Evolutionary conservation across 1,140 invertebrate species (phyloP).

Genomic region (Physella acuta): DNA sequence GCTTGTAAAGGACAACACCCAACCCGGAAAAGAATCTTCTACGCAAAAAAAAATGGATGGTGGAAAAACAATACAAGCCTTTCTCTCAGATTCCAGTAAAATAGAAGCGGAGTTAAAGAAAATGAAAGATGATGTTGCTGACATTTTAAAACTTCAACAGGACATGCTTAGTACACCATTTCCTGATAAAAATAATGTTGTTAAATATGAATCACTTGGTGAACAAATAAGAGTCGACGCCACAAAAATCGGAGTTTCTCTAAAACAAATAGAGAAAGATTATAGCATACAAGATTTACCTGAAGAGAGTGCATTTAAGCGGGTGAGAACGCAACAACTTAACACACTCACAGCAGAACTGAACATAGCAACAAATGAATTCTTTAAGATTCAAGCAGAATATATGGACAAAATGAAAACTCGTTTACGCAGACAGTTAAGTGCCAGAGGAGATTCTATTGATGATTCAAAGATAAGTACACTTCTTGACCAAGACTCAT

Average conservation of each 20-base stretch:
- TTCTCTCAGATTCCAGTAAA: conserved; percentile 33
- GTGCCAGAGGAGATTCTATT: conserved; percentile 27
- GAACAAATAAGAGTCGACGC: conserved; percentile 25
- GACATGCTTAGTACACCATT: conserved; percentile 39
- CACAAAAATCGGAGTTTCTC: conserved; percentile 25
- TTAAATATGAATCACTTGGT: conserved; percentile 26
- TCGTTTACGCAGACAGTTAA: conserved; percentile 30
- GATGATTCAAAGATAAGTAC: conserved; percentile 29
- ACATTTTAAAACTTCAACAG: conserved; percentile 37
- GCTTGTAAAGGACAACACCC: conserved; percentile 32
- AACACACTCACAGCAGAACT: conserved; percentile 37
- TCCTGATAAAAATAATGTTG: conserved; percentile 22
- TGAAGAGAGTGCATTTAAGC: conserved; percentile 30
- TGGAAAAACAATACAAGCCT: conserved; percentile 30
- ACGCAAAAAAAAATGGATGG: conserved; percentile 27
- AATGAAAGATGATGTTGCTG: conserved; percentile 31
- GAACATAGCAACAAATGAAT: conserved; percentile 37
- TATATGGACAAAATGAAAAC: conserved; percentile 45
- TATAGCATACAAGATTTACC: conserved; percentile 23
- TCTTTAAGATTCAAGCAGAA: conserved; percentile 38
- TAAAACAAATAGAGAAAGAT: conserved; percentile 36
- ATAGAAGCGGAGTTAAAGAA: conserved; percentile 33
- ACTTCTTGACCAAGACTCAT: conserved; percentile 35
- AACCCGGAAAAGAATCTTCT: conserved; percentile 19
- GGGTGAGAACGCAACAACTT: conserved; percentile 36